A percentile compares a stretch with the other conserved stretches of the same genome.
Conservation (phyloP, 2,888 invertebrate genomes). For the Eupsilia transversa region DNA sequence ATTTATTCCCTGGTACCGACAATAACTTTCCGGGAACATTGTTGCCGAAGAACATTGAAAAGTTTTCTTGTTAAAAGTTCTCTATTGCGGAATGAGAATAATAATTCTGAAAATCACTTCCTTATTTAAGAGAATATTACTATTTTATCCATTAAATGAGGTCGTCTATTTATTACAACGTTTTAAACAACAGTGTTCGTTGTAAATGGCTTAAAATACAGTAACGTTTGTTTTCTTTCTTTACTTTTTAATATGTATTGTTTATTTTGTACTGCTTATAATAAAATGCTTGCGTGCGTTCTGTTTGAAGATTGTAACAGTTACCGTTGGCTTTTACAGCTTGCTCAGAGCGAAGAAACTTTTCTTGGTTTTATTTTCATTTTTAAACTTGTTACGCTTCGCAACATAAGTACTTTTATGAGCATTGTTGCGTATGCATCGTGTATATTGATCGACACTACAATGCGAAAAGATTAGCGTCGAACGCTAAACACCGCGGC, state of each 20-base stretch:
- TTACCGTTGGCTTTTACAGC: constrained; percentile 52
- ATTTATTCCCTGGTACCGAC: constrained; percentile 84
- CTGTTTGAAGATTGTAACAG: constrained; percentile 55
- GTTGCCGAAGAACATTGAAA: constrained; percentile 85
- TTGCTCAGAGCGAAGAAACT: constrained; percentile 38
- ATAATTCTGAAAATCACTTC: constrained; percentile 88
- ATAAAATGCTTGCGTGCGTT: constrained; percentile 48
- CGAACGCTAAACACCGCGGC: background rate
- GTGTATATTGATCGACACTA: constrained; percentile 17
- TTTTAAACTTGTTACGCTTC: constrained; percentile 53
- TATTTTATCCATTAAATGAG: constrained; percentile 67
- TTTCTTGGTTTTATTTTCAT: constrained; percentile 56
- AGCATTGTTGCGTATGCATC: constrained; percentile 23
- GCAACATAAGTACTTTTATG: constrained; percentile 14
- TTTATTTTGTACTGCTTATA: constrained; percentile 42
- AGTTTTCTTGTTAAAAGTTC: constrained; percentile 91
- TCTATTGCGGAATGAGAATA: constrained; percentile 88
- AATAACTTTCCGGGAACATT: constrained; percentile 85
- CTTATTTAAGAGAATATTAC: constrained; percentile 80
- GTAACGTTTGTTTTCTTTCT: constrained; percentile 6
- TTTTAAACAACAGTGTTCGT: constrained; percentile 19
- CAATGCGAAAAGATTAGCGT: constrained; percentile 7
- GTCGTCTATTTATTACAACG: constrained; percentile 30
- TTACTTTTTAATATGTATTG: constrained; percentile 16
- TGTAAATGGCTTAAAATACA: background rate